Conservation (phyloP, 2,113 vertebrate species). For the Antigone vipio region DNA sequence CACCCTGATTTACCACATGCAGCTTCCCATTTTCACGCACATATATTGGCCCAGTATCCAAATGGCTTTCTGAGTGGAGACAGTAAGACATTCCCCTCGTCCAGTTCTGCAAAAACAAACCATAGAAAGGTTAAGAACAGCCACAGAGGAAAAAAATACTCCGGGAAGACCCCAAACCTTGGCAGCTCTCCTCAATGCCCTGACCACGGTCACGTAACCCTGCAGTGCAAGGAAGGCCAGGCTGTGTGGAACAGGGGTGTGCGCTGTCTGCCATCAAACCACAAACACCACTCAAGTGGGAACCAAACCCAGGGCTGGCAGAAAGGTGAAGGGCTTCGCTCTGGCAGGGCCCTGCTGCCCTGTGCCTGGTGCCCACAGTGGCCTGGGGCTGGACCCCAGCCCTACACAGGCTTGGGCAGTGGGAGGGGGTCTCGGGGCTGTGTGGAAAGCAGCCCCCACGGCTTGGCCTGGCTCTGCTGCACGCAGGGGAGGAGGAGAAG, state of each 20-base stretch:
- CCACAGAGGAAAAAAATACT: not conserved
- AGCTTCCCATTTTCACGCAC: slow-evolving; percentile 87
- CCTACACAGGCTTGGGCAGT: not conserved
- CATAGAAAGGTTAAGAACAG: not conserved
- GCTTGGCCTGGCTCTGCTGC: not conserved
- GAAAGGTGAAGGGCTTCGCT: not conserved
- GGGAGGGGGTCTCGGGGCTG: not conserved
- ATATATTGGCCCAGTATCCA: slow-evolving; percentile 79
- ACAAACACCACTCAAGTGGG: not conserved
- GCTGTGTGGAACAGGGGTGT: not conserved
- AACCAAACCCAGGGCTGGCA: not conserved
- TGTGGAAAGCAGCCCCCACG: not conserved
- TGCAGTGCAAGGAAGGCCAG: not conserved
- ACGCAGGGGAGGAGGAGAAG: not conserved
- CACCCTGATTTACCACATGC: slow-evolving; percentile 73
- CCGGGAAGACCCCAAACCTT: not conserved
- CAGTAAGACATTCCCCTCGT: slow-evolving; percentile 73
- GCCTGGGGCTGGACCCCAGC: not conserved
- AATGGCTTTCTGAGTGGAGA: slow-evolving; percentile 62
- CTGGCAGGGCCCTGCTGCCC: not conserved
- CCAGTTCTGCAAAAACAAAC: slow-evolving; percentile 12
- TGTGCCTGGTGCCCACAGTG: not conserved
- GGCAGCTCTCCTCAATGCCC: not conserved
- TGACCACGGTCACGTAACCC: not conserved
- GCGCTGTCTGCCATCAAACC: not conserved